These are phyloP conservation scores for Pterocles burchelli DNA, from an alignment of 2,113 vertebrate species.

Conservation along the genomic window DNA sequence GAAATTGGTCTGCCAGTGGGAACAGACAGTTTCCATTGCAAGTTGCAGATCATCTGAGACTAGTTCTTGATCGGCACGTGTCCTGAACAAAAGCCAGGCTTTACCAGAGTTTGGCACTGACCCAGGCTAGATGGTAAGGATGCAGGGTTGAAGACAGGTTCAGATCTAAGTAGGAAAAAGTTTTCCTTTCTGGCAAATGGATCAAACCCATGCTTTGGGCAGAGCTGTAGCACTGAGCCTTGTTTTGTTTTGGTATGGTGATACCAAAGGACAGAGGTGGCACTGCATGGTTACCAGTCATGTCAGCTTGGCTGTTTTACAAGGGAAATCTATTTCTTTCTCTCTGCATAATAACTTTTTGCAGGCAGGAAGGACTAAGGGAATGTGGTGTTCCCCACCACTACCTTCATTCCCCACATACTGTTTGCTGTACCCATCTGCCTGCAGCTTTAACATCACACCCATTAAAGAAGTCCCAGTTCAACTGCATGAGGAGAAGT, in stretches of 20 bases:
- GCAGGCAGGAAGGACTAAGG: not conserved
- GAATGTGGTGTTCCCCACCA: not conserved
- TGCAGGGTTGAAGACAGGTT: not conserved
- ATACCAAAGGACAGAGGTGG: not conserved
- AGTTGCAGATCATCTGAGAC: not conserved
- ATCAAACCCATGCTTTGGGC: not conserved
- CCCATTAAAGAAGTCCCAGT: constrained; percentile 26
- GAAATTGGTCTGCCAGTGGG: not conserved
- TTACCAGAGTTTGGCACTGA: not conserved
- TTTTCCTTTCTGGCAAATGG: not conserved
- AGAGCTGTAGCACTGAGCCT: not conserved
- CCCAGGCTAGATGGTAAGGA: not conserved
- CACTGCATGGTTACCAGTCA: not conserved
- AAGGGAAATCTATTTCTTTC: not conserved
- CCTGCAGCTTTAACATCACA: not conserved
- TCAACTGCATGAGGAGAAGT: not conserved
- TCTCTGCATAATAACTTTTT: not conserved
- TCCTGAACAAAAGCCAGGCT: not conserved
- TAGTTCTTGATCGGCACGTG: not conserved
- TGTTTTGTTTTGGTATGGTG: not conserved
- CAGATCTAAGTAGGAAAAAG: not conserved
- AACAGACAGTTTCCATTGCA: not conserved
- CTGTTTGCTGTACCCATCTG: not conserved
- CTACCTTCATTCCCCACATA: not conserved
- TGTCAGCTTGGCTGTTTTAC: not conserved